Base-by-base conservation (phyloP, 92 coral and sea anemone species). In the Pocillopora grandis region DNA sequence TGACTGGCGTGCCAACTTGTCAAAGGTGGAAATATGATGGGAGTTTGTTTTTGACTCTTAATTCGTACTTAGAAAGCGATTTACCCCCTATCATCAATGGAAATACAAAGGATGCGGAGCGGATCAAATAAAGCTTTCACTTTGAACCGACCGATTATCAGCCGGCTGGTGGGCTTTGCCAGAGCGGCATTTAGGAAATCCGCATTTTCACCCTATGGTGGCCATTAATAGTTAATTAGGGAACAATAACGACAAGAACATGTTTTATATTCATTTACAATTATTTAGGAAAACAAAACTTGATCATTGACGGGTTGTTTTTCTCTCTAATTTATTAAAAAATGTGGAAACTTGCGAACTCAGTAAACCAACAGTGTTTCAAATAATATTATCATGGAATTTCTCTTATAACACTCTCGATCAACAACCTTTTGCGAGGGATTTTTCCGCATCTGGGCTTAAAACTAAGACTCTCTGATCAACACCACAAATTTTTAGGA, bases 21-120 rank as follows among this genome's bases (percentile, higher is more conserved):
- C 60, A 60, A 72, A 42, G 62, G n/a, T 70, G 62, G 36, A 62
- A 37, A 42, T 13, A 59, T n/a, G 74, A 61, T 15, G 21, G 74
- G 48, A 80, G 62, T 16, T 63, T 18, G 55, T 49, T 35, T 36
- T 49, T 55, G 18, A 62, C 19, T 10, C 62, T 21, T 16, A 1
- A 37, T 14, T 62, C 31, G 20, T 72, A 49, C 16, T 71, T 62
- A 82, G 35, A 37, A 72, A 10, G 4, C 62, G 16, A 72, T 82
- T 59, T 82, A 82, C 80, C 86, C 80, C 86, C 80, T 80, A 27
- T 62, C 27, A 62, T 69, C 76, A 81, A 81, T 81, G 69, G 85
- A 18, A 71, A 70, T 58, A 11, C 62, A 8, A 11, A 27, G 71
- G 36, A 72, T 42, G 52, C 52, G 52, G 52, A 42, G 52, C 52